Evolutionary conservation across 2,797 vertebrate species (phyloP).

Genomic region (Eurystomus glaucurus): DNA sequence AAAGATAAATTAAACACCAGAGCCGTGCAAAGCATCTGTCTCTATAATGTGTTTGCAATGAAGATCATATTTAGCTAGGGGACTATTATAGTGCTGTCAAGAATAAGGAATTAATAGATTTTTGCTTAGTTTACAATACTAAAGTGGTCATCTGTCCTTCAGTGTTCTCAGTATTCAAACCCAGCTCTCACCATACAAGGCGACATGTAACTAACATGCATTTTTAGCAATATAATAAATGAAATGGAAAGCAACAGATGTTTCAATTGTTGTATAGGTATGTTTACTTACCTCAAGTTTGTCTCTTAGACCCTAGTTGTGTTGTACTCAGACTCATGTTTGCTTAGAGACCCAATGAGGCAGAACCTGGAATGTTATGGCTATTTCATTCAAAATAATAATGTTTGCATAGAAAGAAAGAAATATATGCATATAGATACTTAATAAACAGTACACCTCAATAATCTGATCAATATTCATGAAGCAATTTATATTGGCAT

Average conservation of each 20-base stretch:
- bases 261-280: conserved; percentile 37
- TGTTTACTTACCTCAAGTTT: conserved; percentile 94
- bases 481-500: conserved; percentile 78
- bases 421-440: conserved; percentile 84
- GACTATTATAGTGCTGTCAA: background rate
- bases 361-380: conserved; percentile 99
- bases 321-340: conserved; percentile 99
- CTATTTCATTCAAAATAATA: conserved; percentile 97
- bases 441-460: conserved; percentile 77
- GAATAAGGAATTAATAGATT: background rate
- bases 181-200: background rate
- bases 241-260: conserved; percentile 54
- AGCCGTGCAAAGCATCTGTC: conserved; percentile 61
- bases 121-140: background rate
- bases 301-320: conserved; percentile 99
- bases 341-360: conserved; percentile 99
- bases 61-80: background rate
- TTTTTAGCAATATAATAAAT: conserved; percentile 21
- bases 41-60: background rate
- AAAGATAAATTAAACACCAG: background rate
- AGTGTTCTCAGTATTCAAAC: background rate
- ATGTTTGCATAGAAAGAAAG: conserved; percentile 87
- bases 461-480: conserved; percentile 69
- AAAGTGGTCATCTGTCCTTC: background rate
- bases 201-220: background rate